Conservation (phyloP, 2,888 invertebrate species). For the Agrochola macilenta region DNA sequence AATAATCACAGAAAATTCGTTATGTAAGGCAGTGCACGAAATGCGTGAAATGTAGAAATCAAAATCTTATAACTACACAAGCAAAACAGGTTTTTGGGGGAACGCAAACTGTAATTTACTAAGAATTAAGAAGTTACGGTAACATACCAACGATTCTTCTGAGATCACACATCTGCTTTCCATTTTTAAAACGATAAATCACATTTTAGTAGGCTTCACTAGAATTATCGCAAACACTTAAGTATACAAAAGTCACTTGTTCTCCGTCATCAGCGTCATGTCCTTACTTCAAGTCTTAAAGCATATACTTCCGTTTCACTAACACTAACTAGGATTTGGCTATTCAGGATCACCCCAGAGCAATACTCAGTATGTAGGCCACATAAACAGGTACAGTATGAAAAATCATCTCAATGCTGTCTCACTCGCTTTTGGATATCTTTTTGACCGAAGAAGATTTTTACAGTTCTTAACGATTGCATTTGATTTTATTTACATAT, state of each 20-base stretch:
- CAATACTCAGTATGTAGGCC: constrained; percentile 78
- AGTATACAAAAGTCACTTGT: constrained; percentile 71
- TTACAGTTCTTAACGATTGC: constrained; percentile 41
- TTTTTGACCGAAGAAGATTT: constrained; percentile 60
- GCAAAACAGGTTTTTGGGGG: constrained; percentile 66
- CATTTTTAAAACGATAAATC: constrained; percentile 80
- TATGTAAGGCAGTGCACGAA: constrained; percentile 81
- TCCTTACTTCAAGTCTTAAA: constrained; percentile 67
- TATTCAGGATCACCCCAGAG: constrained; percentile 74
- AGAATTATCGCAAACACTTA: constrained; percentile 73
- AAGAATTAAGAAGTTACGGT: constrained; percentile 70
- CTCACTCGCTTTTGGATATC: constrained; percentile 73
- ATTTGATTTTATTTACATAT: constrained; percentile 63
- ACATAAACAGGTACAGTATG: constrained; percentile 75
- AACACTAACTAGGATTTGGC: constrained; percentile 78
- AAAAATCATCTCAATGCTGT: constrained; percentile 62
- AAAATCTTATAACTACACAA: constrained; percentile 73
- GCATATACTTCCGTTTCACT: constrained; percentile 71
- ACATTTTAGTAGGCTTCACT: constrained; percentile 83
- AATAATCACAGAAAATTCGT: constrained; percentile 72
- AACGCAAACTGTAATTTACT: constrained; percentile 69
- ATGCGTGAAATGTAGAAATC: constrained; percentile 70
- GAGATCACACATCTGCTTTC: constrained; percentile 84
- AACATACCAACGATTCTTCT: constrained; percentile 77
- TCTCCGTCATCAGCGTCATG: constrained; percentile 54